phyloP scores from a whole-genome alignment of 2,113 vertebrate species.

The Tamias sibiricus region DNA sequence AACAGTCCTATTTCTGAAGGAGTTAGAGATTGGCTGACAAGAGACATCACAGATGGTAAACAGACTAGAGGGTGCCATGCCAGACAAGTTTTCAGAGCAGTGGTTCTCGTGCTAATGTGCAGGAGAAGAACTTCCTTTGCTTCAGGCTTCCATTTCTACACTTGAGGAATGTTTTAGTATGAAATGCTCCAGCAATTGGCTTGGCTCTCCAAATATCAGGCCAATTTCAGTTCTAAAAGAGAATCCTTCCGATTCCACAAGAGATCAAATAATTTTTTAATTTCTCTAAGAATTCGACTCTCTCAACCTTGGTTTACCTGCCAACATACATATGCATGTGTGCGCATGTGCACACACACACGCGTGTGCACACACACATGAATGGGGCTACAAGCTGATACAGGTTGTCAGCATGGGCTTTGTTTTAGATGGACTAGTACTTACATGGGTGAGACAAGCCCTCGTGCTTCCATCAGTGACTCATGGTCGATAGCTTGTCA shows the following conservation, averaged over 20 bases:
- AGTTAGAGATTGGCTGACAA: slow-evolving; percentile 63
- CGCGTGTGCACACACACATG: no score
- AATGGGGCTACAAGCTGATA: not conserved
- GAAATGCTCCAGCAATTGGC: slow-evolving; percentile 38
- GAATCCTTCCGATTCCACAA: slow-evolving; percentile 41
- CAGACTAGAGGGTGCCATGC: slow-evolving; percentile 64
- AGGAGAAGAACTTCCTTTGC: slow-evolving; percentile 40
- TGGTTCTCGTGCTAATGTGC: slow-evolving; percentile 43
- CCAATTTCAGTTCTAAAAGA: slow-evolving; percentile 38
- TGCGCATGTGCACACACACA: not conserved
- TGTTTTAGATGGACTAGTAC: not conserved
- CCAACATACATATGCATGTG: not conserved
- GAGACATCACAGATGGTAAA: slow-evolving; percentile 70
- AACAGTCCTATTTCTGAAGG: slow-evolving; percentile 57
- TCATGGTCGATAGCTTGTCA: no score
- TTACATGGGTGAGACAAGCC: not conserved
- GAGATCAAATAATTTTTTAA: slow-evolving; percentile 42
- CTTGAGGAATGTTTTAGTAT: slow-evolving; percentile 50
- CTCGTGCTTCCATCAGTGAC: not conserved
- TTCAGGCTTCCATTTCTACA: slow-evolving; percentile 36
- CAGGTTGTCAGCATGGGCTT: not conserved
- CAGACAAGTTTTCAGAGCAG: slow-evolving; percentile 62
- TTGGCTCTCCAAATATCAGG: slow-evolving; percentile 46
- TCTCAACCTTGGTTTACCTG: not conserved
- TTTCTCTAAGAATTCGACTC: slow-evolving; percentile 47